Evolutionary conservation across 2,797 vertebrate genomes (phyloP), one percentile per base, ranked within the genome.

Genomic region (Phaenicophaeus curvirostris): DNA sequence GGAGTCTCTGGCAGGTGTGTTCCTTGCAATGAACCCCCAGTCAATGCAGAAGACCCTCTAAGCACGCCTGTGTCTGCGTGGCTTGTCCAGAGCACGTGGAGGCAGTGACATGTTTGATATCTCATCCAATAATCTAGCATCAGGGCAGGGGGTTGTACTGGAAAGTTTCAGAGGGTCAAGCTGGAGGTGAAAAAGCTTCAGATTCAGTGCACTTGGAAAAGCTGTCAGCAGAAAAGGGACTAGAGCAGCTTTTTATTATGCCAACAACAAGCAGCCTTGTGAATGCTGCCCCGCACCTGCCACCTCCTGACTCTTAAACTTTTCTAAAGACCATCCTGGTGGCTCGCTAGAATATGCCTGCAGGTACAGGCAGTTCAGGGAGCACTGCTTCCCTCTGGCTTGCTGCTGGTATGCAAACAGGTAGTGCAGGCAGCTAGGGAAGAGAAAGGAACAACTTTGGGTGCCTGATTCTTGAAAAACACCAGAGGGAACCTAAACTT

Each of bases 81-180:
- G 33, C 25, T 58, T 72, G 61, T 33, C 54, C 31, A 44, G 31
- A 67, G 35, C 54, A 28, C 1, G 2, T 54, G 62, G 24, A 55
- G 24, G 24, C 1, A 33, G 9, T 12, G 31, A 9, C 15, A 4
- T 4, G 18, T 4, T 16, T 28, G 37, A 44, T 42, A 24, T 57
- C 19, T n/a, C 44, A 30, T 28, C 55, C 33, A 7, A 57, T 51
- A 42, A 19, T 13, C 31, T 37, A 16, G 7, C 13, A 35, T 4
- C 0, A 0, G 54, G 20, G 15, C 1, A 12, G 11, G 10, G 9
- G 0, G 0, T 4, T 59, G n/a, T 55, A 31, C 51, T 86, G 85
- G 12, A 39, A 33, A 23, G 57, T 46, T 57, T 37, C 24, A 74
- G 15, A 15, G 17, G 9, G 3, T 31, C 28, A 50, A 51, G 10